Evolutionary conservation across 2,888 invertebrate species (phyloP).

Genomic region (Schizaphis graminum): DNA sequence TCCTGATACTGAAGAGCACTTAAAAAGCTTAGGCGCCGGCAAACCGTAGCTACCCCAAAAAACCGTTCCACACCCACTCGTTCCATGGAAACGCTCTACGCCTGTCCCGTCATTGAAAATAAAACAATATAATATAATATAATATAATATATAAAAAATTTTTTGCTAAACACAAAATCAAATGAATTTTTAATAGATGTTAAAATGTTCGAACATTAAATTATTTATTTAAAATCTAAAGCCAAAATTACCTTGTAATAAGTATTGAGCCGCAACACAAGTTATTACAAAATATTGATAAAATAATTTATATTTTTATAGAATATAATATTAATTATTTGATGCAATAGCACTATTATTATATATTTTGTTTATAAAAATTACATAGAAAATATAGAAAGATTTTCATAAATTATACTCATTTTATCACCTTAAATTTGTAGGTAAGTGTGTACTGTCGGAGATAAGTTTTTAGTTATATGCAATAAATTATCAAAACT

Average conservation of each 20-base stretch:
- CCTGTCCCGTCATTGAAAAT: neutral
- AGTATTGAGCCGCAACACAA: neutral
- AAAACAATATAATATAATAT: neutral
- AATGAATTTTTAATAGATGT: neutral
- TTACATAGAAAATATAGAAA: neutral
- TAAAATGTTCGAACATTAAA: neutral
- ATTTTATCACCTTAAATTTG: neutral
- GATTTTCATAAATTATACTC: neutral
- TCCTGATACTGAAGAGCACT: conserved; percentile 55
- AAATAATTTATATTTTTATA: too few species aligned
- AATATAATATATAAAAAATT: neutral
- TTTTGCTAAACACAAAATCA: neutral
- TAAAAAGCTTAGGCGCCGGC: conserved; percentile 62
- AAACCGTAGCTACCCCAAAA: conserved; percentile 44
- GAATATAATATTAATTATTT: neutral
- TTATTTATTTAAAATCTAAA: neutral
- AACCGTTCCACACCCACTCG: conserved; percentile 30
- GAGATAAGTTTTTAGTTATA: neutral
- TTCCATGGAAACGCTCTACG: conserved; percentile 3
- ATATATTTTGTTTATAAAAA: neutral
- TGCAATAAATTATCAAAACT: neutral
- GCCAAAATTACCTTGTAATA: neutral
- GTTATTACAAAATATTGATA: neutral
- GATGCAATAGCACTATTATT: neutral
- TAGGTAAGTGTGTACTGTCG: too few species aligned